Conservation (phyloP, 1,140 invertebrate genomes). For the Zaprionus nigranus region DNA sequence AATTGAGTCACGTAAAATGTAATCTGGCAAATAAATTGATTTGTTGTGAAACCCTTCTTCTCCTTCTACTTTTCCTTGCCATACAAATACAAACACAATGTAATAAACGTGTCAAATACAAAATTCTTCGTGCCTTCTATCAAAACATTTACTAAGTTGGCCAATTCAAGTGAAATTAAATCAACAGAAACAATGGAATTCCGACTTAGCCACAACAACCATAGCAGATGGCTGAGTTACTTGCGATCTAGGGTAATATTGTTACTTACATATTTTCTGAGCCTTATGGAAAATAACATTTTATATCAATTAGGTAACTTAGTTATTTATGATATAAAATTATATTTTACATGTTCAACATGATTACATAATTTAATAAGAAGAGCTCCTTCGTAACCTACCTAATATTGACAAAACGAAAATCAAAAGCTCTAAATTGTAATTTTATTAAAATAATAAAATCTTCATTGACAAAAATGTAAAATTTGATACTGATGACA, state of each 20-base stretch:
- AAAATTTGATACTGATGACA: background rate
- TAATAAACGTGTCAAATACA: slow-evolving; percentile 29
- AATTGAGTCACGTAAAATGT: slow-evolving; percentile 75
- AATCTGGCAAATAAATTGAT: slow-evolving; percentile 78
- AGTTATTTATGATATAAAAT: too few relatives aligned
- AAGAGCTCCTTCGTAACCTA: too few relatives aligned
- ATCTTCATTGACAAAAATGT: background rate
- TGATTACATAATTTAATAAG: too few relatives aligned
- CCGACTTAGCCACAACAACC: background rate
- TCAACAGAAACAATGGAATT: slow-evolving; percentile 17
- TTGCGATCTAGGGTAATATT: background rate
- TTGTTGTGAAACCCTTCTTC: slow-evolving; percentile 63
- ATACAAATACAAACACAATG: slow-evolving; percentile 12
- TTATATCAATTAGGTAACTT: background rate
- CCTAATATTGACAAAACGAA: too few relatives aligned
- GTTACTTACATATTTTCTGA: background rate
- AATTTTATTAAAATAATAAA: background rate
- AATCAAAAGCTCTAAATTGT: background rate
- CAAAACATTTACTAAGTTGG: slow-evolving; percentile 13
- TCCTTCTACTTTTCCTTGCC: background rate
- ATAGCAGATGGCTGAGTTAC: background rate
- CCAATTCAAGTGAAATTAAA: slow-evolving; percentile 30
- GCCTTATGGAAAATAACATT: background rate
- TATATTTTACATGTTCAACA: too few relatives aligned
- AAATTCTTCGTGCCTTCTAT: background rate